Base-by-base conservation (phyloP, 2,888 invertebrate species). In the Ophioninae sp. region DNA sequence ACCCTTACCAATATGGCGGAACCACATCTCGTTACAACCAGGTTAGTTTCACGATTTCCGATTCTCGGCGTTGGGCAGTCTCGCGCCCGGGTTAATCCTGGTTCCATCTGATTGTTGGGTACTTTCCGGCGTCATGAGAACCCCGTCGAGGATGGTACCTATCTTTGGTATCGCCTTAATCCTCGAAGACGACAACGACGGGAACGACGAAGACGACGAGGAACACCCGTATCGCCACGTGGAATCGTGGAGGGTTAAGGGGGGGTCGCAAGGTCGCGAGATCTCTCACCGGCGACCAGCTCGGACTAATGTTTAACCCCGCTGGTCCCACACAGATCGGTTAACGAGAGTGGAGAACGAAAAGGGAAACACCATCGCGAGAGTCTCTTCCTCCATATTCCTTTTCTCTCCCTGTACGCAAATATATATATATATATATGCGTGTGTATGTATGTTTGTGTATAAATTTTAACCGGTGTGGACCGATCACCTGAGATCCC, bases 161-260 rank as follows among this genome's bases (percentile, higher is more conserved):
- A 20, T 30, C n/a, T n/a, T n/a, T n/a, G n/a, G 6, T 68, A 64
- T 74, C 65, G 73, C 62, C 39, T 21, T 72, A 30, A 64, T 80
- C 73, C 62, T 64, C 83, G 80, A 17, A 64, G 64, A 64, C 67
- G 59, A 68, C 59, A 41, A 57, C 62, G 39, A 59, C 59, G 44
- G n/a, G n/a, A n/a, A n/a, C n/a, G n/a, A 68, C 57, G 68, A 77
- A 59, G 61, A 85, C 81, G 83, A 72, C 68, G 82, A 75, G 85
- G 84, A 86, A 86, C n/a, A 87, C 86, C 85, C 85, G 82, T 87
- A 87, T 87, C 87, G 83, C 70, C 85, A 76, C 61, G 85, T 86
- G 50, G 75, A 86, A 87, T 87, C 87, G 82, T 86, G 75, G 79
- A 84, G 85, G 85, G 79, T 85, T 75, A 7, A n/a, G 8, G 77